phyloP scores from a whole-genome alignment of 2,888 invertebrate species.

The Rhyacophila evoluta region DNA sequence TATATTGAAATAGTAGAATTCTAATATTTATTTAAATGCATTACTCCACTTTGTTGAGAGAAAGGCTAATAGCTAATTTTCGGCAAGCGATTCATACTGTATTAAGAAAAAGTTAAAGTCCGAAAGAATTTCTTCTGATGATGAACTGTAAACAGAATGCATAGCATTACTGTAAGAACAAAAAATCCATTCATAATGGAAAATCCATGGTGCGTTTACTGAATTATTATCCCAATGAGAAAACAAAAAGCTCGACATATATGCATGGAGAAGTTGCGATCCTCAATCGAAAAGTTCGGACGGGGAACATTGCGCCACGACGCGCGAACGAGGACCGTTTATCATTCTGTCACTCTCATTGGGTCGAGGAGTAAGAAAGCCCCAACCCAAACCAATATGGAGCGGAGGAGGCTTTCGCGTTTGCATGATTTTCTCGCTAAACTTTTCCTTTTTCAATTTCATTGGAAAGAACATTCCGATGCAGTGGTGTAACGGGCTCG shows the following conservation, averaged over 20 bases:
- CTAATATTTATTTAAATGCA: too few species aligned
- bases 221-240: background rate
- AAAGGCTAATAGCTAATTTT: too few species aligned
- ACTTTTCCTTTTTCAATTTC: background rate
- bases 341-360: constrained; percentile 12
- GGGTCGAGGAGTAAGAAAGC: background rate
- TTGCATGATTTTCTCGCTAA: background rate
- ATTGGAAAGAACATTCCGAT: constrained; percentile 7
- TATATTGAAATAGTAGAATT: too few species aligned
- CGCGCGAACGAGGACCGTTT: background rate
- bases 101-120: too few species aligned
- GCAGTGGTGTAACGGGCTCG: too few species aligned
- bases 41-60: too few species aligned
- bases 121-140: too few species aligned
- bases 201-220: background rate
- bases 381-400: background rate
- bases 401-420: background rate
- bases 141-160: too few species aligned
- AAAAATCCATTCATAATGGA: background rate
- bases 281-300: background rate
- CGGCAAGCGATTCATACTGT: too few species aligned
- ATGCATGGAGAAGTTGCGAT: background rate
- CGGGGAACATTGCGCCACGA: background rate
- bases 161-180: too few species aligned
- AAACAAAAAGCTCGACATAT: background rate